phyloP scores from a whole-genome alignment of 1,140 invertebrate genomes.

The Panagrolaimus sp. region DNA sequence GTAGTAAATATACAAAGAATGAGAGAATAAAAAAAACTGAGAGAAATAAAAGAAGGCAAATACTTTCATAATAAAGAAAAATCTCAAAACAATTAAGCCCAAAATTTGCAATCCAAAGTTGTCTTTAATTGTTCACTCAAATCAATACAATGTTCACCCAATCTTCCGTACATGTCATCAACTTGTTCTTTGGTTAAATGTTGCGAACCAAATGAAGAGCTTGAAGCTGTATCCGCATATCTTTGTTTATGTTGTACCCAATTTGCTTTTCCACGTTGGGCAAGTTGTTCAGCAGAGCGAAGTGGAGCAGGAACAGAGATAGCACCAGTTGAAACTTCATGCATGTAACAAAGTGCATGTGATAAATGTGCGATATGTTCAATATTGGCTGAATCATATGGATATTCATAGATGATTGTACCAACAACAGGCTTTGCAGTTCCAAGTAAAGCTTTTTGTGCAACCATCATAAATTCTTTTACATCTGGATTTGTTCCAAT shows the following conservation, averaged over 20 bases:
- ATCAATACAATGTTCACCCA: too few relatives aligned
- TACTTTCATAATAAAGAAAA: too few relatives aligned
- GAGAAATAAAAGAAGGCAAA: too few relatives aligned
- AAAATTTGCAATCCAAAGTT: too few relatives aligned
- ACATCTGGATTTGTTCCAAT: background rate
- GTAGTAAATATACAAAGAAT: too few relatives aligned
- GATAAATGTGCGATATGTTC: background rate
- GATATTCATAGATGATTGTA: background rate
- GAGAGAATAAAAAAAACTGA: too few relatives aligned
- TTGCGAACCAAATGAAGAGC: too few relatives aligned
- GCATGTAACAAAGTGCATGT: slow-evolving; percentile 1
- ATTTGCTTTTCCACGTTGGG: background rate
- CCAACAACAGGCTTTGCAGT: background rate
- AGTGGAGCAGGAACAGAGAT: background rate
- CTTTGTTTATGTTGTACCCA: background rate
- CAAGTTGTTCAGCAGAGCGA: background rate
- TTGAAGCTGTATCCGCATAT: too few relatives aligned
- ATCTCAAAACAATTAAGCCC: too few relatives aligned
- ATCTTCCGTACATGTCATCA: too few relatives aligned
- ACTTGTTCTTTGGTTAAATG: too few relatives aligned
- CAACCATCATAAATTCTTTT: slow-evolving; percentile 1
- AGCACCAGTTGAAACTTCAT: background rate
- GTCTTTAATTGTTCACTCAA: too few relatives aligned
- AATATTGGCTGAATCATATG: background rate
- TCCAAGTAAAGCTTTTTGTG: background rate